phyloP scores from a whole-genome alignment of 2,797 vertebrate species.

The Xyrichtys novacula region DNA sequence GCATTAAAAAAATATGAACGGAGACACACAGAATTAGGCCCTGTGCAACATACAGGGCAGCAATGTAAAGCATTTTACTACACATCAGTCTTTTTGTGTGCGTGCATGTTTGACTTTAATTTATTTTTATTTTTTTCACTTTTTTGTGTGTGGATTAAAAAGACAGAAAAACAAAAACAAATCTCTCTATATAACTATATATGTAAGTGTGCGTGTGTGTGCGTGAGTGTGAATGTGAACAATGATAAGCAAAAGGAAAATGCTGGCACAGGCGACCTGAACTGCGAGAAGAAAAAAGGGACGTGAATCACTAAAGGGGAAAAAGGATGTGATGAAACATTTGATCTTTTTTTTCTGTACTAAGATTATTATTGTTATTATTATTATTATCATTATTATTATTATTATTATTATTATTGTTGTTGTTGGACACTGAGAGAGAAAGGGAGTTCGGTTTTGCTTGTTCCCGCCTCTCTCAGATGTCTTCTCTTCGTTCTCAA shows the following conservation, averaged over 20 bases:
- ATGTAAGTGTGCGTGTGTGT: slow-evolving; percentile 78
- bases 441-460: slow-evolving; percentile 68
- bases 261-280: slow-evolving; percentile 75
- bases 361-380: slow-evolving; percentile 73
- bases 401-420: slow-evolving; percentile 62
- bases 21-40: slow-evolving; percentile 84
- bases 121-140: slow-evolving; percentile 86
- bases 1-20: slow-evolving; percentile 88
- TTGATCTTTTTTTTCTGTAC: slow-evolving; percentile 78
- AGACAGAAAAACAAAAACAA: slow-evolving; percentile 82
- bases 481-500: slow-evolving; percentile 69
- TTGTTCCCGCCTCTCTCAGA: slow-evolving; percentile 70
- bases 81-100: slow-evolving; percentile 90
- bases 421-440: slow-evolving; percentile 75
- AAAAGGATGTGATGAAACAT: slow-evolving; percentile 80
- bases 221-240: slow-evolving; percentile 71
- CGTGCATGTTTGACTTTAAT: slow-evolving; percentile 91
- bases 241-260: slow-evolving; percentile 82
- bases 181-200: slow-evolving; percentile 88
- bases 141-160: slow-evolving; percentile 86
- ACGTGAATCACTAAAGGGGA: slow-evolving; percentile 82
- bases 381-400: too few species aligned
- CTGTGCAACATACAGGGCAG: slow-evolving; percentile 83
- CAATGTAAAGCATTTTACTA: slow-evolving; percentile 90
- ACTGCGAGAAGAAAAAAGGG: slow-evolving; percentile 80